Percentiles rank a stretch among this genome's conserved stretches.
Evolutionary conservation across 2,113 vertebrate species (phyloP).

Genomic region (Hippoglossus stenolepis): DNA sequence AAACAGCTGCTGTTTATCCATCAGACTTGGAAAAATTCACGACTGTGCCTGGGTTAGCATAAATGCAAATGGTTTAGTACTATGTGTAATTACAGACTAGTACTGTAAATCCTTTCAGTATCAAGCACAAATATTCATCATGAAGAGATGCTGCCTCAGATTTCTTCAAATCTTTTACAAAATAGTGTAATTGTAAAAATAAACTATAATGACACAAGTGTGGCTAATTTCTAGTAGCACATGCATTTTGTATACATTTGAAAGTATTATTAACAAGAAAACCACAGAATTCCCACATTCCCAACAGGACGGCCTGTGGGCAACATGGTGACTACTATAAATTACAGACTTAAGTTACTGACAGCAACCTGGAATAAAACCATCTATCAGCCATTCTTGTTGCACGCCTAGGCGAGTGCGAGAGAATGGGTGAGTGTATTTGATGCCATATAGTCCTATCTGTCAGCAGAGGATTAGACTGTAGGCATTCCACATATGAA

Average conservation of each 20-base stretch:
- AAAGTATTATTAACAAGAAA: slow-evolving; percentile 19
- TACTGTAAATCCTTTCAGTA: neutral
- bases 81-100: neutral
- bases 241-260: slow-evolving; percentile 22
- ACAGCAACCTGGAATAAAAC: slow-evolving; percentile 55
- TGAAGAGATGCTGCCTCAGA: neutral
- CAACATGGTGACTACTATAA: slow-evolving; percentile 74
- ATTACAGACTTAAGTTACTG: slow-evolving; percentile 42
- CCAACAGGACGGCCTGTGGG: slow-evolving; percentile 67
- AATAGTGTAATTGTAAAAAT: neutral
- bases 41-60: slow-evolving; percentile 2
- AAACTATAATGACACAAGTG: neutral
- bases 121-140: neutral
- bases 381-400: slow-evolving; percentile 74
- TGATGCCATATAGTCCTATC: slow-evolving; percentile 82
- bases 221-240: neutral
- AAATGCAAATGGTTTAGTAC: slow-evolving; percentile 9
- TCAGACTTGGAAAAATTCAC: slow-evolving; percentile 8
- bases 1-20: slow-evolving; percentile 82
- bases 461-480: slow-evolving; percentile 87
- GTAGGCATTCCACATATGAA: slow-evolving; percentile 83
- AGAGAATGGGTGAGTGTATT: slow-evolving; percentile 82
- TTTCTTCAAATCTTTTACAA: neutral
- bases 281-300: slow-evolving; percentile 67
- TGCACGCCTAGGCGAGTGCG: slow-evolving; percentile 61